A percentile compares a stretch with the other conserved stretches of the same genome.
These are phyloP conservation scores for Bembecia ichneumoniformis DNA, from an alignment of 2,888 invertebrate genomes.

Conservation along the genomic window DNA sequence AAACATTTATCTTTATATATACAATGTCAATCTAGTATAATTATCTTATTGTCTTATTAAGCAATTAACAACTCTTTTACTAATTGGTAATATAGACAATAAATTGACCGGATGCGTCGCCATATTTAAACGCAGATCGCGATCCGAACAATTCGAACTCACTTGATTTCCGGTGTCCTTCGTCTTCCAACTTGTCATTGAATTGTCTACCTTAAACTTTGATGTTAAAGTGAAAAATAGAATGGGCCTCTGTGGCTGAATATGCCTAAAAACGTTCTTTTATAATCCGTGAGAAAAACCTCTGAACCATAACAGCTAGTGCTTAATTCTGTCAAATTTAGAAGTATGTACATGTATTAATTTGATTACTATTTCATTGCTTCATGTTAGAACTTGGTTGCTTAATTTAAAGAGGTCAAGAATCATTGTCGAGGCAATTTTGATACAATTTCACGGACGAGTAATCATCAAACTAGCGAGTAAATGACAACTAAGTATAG, in stretches of 20 bases:
- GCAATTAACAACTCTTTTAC: background rate
- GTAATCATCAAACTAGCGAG: constrained; percentile 6
- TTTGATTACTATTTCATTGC: background rate
- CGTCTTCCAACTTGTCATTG: constrained; percentile 11
- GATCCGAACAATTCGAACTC: constrained; percentile 53
- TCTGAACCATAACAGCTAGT: constrained; percentile 20
- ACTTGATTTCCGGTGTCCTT: constrained; percentile 52
- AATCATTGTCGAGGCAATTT: constrained; percentile 21
- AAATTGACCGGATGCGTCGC: constrained; percentile 42
- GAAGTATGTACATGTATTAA: background rate
- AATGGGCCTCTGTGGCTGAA: constrained; percentile 11
- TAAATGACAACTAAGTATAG: constrained; percentile 3
- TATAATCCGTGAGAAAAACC: constrained; percentile 43
- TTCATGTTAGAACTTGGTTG: constrained; percentile 2
- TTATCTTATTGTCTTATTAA: background rate
- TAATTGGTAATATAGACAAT: constrained; percentile 17
- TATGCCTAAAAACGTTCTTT: constrained; percentile 15
- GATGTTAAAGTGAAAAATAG: background rate
- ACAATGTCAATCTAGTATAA: no score
- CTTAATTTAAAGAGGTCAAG: constrained; percentile 9
- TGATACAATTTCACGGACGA: constrained; percentile 14
- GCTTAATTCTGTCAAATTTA: background rate
- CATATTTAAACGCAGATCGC: constrained; percentile 56
- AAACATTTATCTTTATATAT: no score
- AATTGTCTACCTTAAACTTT: background rate